Conservation (phyloP, 2,113 vertebrate species). For the Muntiacus muntjak region DNA sequence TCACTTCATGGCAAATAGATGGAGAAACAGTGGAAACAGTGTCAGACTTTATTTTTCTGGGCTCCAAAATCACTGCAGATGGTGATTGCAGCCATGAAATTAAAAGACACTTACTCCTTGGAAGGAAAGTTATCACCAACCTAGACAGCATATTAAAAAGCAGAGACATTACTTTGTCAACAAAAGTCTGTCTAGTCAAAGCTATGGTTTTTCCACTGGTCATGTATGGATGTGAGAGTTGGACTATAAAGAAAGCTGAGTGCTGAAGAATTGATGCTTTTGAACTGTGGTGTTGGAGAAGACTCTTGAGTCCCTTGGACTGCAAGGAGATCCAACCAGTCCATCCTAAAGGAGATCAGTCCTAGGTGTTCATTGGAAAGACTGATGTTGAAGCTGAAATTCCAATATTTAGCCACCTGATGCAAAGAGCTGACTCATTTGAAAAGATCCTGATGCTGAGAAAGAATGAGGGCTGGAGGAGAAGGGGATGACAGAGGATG, state of each 20-base stretch:
- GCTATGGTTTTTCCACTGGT: background rate
- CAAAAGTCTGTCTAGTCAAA: fast-evolving
- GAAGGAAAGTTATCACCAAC: background rate
- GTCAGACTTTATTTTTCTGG: too few species aligned
- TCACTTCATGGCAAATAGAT: background rate
- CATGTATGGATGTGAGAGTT: background rate
- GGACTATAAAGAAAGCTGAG: background rate
- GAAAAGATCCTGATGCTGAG: background rate
- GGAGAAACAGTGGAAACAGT: background rate
- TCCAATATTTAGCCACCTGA: background rate
- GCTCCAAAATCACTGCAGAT: too few species aligned
- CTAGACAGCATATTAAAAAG: background rate
- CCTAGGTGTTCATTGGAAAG: background rate
- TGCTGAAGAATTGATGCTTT: background rate
- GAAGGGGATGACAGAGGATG: background rate
- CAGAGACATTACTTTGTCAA: background rate
- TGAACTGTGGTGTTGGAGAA: background rate
- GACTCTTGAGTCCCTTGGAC: background rate
- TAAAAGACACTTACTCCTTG: fast-evolving
- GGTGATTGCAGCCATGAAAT: background rate
- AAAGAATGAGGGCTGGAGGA: background rate
- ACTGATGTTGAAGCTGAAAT: background rate
- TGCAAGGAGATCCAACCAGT: background rate
- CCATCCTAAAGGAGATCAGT: background rate
- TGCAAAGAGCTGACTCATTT: background rate